These are phyloP conservation scores for Laticauda colubrina DNA, from an alignment of 2,113 vertebrate genomes.

Conservation along the genomic window DNA sequence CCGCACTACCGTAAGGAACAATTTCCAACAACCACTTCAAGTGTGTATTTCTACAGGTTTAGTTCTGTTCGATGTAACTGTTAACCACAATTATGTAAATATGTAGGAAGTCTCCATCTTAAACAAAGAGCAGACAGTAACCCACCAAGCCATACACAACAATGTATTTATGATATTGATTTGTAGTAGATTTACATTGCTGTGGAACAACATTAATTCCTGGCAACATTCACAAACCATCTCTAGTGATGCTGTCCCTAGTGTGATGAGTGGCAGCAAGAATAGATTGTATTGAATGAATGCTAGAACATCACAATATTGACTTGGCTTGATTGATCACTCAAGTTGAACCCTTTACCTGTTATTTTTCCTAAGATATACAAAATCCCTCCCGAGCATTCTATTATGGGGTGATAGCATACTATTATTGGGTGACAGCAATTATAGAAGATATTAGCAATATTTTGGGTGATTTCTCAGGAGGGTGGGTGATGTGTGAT, in stretches of 20 bases:
- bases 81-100: slow-evolving; percentile 21
- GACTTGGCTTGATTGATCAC: background rate
- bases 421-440: slow-evolving; percentile 50
- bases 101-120: slow-evolving; percentile 16
- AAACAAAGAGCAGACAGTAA: background rate
- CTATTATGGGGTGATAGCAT: background rate
- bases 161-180: background rate
- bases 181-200: background rate
- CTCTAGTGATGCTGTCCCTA: background rate
- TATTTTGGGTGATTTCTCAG: slow-evolving; percentile 53
- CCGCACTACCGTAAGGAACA: background rate
- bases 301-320: background rate
- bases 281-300: slow-evolving; percentile 2
- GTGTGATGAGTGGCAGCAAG: background rate
- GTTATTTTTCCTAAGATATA: slow-evolving; percentile 46
- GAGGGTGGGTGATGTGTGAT: slow-evolving; percentile 51
- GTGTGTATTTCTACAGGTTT: background rate
- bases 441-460: slow-evolving; percentile 37
- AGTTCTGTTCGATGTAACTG: slow-evolving; percentile 37
- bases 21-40: background rate
- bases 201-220: background rate
- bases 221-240: background rate
- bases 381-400: slow-evolving; percentile 49
- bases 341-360: slow-evolving; percentile 10
- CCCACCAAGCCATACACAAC: background rate